A percentile compares a stretch with the other conserved stretches of the same genome.
These are phyloP conservation scores for Myotis vivesi DNA, from an alignment of 2,797 vertebrate genomes.

Conservation along the genomic window DNA sequence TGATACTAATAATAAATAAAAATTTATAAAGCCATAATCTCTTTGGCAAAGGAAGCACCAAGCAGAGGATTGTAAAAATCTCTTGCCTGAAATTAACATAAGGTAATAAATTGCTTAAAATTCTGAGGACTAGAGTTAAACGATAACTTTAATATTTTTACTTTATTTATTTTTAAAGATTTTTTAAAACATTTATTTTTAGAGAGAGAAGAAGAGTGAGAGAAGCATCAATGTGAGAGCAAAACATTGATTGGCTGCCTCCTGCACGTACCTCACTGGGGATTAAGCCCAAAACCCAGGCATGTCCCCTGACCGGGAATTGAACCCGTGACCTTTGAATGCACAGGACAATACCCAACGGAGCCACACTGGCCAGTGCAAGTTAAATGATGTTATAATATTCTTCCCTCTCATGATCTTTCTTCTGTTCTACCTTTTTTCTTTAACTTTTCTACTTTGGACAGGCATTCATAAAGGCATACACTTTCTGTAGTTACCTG, in stretches of 20 bases:
- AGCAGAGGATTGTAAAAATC: background rate
- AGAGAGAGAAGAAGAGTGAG: background rate
- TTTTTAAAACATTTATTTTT: background rate
- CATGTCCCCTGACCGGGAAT: background rate
- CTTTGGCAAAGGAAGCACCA: slow-evolving; percentile 22
- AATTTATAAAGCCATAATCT: background rate
- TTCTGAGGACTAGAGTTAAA: slow-evolving; percentile 16
- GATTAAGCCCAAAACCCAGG: background rate
- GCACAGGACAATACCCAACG: background rate
- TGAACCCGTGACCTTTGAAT: background rate
- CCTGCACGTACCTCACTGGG: background rate
- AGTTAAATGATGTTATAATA: slow-evolving; percentile 9
- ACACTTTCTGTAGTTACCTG: background rate
- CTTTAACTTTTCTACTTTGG: slow-evolving; percentile 37
- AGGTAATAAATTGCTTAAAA: slow-evolving; percentile 1
- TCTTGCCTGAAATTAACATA: slow-evolving; percentile 32
- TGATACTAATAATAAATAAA: background rate
- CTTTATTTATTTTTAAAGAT: background rate
- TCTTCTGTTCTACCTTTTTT: slow-evolving; percentile 1
- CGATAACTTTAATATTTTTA: background rate
- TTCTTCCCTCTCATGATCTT: background rate
- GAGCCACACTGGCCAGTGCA: background rate
- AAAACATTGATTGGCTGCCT: background rate
- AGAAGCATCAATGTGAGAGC: background rate
- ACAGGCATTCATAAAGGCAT: slow-evolving; percentile 7